Conservation (phyloP, 2,888 invertebrate genomes). For the Eupeodes luniger region DNA sequence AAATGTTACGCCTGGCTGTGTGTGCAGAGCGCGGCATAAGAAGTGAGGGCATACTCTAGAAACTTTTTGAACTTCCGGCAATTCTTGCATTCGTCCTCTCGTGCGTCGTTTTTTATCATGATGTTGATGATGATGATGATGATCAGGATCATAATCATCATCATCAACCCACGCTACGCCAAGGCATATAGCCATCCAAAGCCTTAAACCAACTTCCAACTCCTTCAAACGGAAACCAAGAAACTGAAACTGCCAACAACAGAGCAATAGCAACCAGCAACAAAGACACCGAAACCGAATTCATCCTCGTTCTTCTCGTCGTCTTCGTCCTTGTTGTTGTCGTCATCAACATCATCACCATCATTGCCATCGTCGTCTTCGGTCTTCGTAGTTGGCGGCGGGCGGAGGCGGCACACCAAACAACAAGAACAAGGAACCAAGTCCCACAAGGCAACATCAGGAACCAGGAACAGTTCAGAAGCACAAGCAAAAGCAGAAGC, state of each 20-base stretch:
- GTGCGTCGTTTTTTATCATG: conserved; percentile 17
- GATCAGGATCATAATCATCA: conserved; percentile 6
- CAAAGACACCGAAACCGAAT: conserved; percentile 57
- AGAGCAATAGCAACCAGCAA: conserved; percentile 30
- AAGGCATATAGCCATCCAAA: not conserved
- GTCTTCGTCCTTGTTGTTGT: not conserved
- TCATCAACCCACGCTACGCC: not conserved
- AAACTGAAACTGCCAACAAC: conserved; percentile 39
- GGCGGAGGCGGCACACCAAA: conserved; percentile 23
- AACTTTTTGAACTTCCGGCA: conserved; percentile 75
- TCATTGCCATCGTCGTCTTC: not conserved
- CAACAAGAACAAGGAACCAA: conserved; percentile 6
- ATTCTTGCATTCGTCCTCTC: conserved; percentile 52
- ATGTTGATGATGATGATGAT: not conserved
- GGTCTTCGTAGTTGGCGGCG: not conserved
- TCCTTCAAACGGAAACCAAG: conserved; percentile 10
- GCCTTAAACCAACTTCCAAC: conserved; percentile 1
- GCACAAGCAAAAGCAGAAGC: conserved; percentile 27
- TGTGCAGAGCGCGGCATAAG: conserved; percentile 1
- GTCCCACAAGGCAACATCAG: conserved; percentile 35
- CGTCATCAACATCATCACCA: not conserved
- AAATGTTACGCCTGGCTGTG: conserved; percentile 41
- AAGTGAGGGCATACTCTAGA: conserved; percentile 62
- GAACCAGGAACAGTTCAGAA: conserved; percentile 7
- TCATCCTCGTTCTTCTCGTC: conserved; percentile 6